A percentile compares a stretch with the other conserved stretches of the same genome.
These are phyloP conservation scores for Tolmerus cingulatus DNA, from an alignment of 2,888 invertebrate genomes.

Conservation along the genomic window DNA sequence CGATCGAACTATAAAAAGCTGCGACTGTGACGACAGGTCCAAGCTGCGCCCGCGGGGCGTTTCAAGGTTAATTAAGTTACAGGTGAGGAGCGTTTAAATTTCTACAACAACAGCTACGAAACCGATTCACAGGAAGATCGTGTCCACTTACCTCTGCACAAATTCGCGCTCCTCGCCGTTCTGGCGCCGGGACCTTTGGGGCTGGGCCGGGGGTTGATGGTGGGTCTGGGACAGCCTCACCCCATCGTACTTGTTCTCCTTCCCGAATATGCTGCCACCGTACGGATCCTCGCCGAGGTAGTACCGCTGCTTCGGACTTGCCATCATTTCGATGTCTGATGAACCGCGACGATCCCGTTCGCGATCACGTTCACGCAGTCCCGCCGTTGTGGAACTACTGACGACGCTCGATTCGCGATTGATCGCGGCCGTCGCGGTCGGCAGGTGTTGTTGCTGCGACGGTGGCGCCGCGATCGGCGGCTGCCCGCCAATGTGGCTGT, in stretches of 20 bases:
- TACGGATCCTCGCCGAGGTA: slow-evolving; percentile 89
- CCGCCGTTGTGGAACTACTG: slow-evolving; percentile 53
- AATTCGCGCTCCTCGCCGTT: slow-evolving; percentile 53
- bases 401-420: slow-evolving; percentile 54
- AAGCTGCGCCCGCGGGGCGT: neutral
- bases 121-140: neutral
- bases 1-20: neutral
- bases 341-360: slow-evolving; percentile 52
- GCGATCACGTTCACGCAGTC: slow-evolving; percentile 51
- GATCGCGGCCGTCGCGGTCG: slow-evolving; percentile 49
- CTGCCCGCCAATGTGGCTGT: slow-evolving; percentile 60
- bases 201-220: slow-evolving; percentile 39
- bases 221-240: slow-evolving; percentile 35
- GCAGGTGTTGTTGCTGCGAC: slow-evolving; percentile 49
- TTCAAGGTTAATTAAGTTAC: neutral
- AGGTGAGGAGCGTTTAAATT: neutral
- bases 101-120: neutral
- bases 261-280: slow-evolving; percentile 81
- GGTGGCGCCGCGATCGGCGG: slow-evolving; percentile 38
- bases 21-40: neutral
- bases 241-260: slow-evolving; percentile 81
- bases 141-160: slow-evolving; percentile 64
- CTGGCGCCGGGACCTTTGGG: slow-evolving; percentile 49
- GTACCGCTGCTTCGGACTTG: slow-evolving; percentile 76
- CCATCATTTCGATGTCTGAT: slow-evolving; percentile 56